Evolutionary conservation across 2,113 vertebrate genomes (phyloP), one percentile per base, ranked within the genome.

Genomic region (Megalops atlanticus): DNA sequence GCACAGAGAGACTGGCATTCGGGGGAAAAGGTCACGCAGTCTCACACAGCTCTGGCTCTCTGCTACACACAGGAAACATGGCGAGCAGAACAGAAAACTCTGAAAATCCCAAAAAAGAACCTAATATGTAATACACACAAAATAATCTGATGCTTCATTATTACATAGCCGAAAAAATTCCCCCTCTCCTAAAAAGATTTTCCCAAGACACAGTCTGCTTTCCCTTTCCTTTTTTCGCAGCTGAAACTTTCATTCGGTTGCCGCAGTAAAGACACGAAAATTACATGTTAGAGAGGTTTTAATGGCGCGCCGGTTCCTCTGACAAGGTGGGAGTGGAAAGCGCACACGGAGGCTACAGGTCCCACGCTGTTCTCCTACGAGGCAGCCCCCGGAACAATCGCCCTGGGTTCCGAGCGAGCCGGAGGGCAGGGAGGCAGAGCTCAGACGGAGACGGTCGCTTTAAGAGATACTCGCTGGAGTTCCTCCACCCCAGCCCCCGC

Each of bases 401-500:
- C n/a, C 18, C 58, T 10, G 1, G 58, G 58, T 64, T 64, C 58
- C 58, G 31, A 64, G 8, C n/a, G 24, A 64, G 58, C 58, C 58
- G 31, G 58, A 24, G 58, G 58, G 3, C 2, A n/a, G 78, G 35
- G 31, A 70, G 70, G 27, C 47, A n/a, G 38, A 12, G 64, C 16
- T 83, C n/a, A 80, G 1, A 52, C 11, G 77, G 16, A 21, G 74
- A 75, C 83, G 92, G 89, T 82, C 85, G 86, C 93, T 94, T 94
- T 92, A 93, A 93, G 87, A 91, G 87, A 74, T 84, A 76, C 39
- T 43, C 31, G 52, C 74, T 0, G 74, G 68, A 81, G 82, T 79
- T 80, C 38, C 74, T 78, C 71, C 80, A 83, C 54, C 88, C 91
- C 90, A 83, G 49, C 87, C 91, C 90, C 91, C 92, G 81, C 91